Conservation (phyloP, 2,888 invertebrate species). For the Boloria euphrosyne region DNA sequence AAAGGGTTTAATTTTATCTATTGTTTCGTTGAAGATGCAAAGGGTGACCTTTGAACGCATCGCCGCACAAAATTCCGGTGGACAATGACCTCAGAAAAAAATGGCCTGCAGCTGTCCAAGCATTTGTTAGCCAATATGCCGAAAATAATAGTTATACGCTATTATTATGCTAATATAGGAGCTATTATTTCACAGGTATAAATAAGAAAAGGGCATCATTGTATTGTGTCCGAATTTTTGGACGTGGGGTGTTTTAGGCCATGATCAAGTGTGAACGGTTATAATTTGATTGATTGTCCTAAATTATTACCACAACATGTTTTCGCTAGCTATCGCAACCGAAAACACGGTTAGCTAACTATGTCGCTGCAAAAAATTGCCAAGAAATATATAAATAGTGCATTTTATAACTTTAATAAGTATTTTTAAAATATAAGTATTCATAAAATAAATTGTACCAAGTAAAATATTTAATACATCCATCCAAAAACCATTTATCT, state of each 20-base stretch:
- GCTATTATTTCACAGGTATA: slow-evolving; percentile 78
- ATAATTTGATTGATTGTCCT: slow-evolving; percentile 72
- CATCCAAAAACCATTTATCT: neutral
- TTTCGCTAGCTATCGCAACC: too few species aligned
- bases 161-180: slow-evolving; percentile 78
- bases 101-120: slow-evolving; percentile 71
- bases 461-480: too few species aligned
- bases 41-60: slow-evolving; percentile 61
- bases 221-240: slow-evolving; percentile 57
- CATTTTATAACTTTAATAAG: too few species aligned
- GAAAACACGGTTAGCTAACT: neutral
- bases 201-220: slow-evolving; percentile 51
- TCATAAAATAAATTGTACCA: too few species aligned
- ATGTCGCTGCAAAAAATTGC: too few species aligned
- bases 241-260: slow-evolving; percentile 56
- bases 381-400: too few species aligned
- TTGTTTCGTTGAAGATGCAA: slow-evolving; percentile 35
- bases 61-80: slow-evolving; percentile 64
- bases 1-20: slow-evolving; percentile 31
- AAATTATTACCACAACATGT: slow-evolving; percentile 47
- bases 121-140: slow-evolving; percentile 69
- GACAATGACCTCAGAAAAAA: slow-evolving; percentile 68
- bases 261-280: slow-evolving; percentile 57
- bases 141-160: slow-evolving; percentile 71
- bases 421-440: too few species aligned